phyloP scores from a whole-genome alignment of 2,797 vertebrate genomes.

The Neosalanx taihuensis region DNA sequence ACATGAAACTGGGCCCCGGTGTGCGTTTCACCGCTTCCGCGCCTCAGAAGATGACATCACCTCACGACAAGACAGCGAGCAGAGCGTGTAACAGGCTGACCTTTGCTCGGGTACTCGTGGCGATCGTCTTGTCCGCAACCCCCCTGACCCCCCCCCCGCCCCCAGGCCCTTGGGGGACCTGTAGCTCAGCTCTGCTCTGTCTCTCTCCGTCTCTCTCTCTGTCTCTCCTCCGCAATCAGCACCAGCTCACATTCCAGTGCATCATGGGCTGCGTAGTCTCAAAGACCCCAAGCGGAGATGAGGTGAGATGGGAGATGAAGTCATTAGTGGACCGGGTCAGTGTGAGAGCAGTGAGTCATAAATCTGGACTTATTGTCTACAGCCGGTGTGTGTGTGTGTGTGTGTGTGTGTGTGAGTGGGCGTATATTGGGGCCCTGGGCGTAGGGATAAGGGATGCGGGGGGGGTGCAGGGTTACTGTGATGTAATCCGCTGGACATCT shows the following conservation, averaged over 20 bases:
- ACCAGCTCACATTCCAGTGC: constrained; percentile 44
- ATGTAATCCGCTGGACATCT: constrained; percentile 73
- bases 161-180: constrained; percentile 25
- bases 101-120: constrained; percentile 9
- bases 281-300: constrained; percentile 50
- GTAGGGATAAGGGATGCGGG: constrained; percentile 39
- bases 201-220: constrained; percentile 23
- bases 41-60: constrained; percentile 55
- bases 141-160: constrained; percentile 9
- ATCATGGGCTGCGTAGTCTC: constrained; percentile 36
- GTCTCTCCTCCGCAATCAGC: constrained; percentile 21
- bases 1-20: background rate
- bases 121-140: constrained; percentile 22
- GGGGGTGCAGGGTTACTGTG: constrained; percentile 64
- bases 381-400: constrained; percentile 31
- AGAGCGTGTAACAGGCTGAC: constrained; percentile 42
- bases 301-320: constrained; percentile 61
- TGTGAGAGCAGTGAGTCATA: constrained; percentile 41
- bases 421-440: constrained; percentile 23
- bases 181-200: constrained; percentile 18
- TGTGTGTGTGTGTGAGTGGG: constrained; percentile 43
- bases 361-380: constrained; percentile 59
- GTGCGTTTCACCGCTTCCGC: constrained; percentile 24
- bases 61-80: constrained; percentile 52
- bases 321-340: constrained; percentile 41